phyloP scores from a whole-genome alignment of 2,797 vertebrate genomes.

The Odontamblyopus lacepedii region DNA sequence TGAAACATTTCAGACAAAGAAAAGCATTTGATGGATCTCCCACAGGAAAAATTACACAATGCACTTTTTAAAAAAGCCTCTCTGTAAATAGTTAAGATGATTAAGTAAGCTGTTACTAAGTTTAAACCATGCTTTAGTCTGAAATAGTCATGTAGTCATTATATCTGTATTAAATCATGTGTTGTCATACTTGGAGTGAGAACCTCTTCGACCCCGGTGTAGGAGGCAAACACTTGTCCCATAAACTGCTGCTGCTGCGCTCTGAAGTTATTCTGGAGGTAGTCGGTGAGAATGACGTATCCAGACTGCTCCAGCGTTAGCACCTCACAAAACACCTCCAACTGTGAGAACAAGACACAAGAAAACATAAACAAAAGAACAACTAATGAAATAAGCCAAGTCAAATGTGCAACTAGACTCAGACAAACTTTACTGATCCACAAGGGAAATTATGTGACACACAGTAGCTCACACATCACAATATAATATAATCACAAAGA shows the following conservation, averaged over 20 bases:
- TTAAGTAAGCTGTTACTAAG: no score
- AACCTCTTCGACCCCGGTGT: conserved; percentile 93
- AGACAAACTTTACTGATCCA: no score
- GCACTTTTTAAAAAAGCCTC: no score
- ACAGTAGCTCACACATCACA: no score
- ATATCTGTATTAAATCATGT: conserved; percentile 46
- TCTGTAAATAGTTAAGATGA: neutral
- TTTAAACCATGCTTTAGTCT: neutral
- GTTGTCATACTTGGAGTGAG: conserved; percentile 85
- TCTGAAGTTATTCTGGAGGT: conserved; percentile 95
- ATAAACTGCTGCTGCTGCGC: conserved; percentile 92
- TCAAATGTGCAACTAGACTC: no score
- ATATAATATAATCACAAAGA: no score
- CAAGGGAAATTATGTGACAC: no score
- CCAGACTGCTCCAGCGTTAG: conserved; percentile 97
- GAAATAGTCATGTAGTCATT: neutral
- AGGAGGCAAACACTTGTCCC: conserved; percentile 94
- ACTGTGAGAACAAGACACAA: conserved; percentile 45
- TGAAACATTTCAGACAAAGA: no score
- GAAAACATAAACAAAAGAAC: neutral
- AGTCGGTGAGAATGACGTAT: conserved; percentile 97
- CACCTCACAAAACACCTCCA: conserved; percentile 94
- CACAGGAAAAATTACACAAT: no score
- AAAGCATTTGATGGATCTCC: no score
- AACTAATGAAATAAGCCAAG: neutral